A percentile compares a stretch with the other conserved stretches of the same genome.
These are phyloP conservation scores for Coracopsis vasa DNA, from an alignment of 2,113 vertebrate genomes.

Conservation along the genomic window DNA sequence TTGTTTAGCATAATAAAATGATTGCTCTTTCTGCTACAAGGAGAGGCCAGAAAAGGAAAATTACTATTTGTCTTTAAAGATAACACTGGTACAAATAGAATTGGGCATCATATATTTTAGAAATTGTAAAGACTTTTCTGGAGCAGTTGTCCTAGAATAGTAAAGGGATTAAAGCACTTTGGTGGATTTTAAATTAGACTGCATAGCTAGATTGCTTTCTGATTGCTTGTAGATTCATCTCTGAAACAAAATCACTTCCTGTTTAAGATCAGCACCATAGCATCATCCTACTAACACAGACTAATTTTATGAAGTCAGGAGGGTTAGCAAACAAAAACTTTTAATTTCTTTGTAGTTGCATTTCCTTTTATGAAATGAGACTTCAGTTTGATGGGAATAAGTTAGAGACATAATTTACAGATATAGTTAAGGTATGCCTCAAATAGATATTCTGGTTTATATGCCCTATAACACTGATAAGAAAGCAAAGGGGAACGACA, in stretches of 20 bases:
- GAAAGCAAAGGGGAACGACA: not conserved
- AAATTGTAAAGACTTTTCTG: not conserved
- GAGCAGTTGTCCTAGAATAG: not conserved
- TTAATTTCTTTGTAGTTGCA: not conserved
- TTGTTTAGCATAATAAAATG: not conserved
- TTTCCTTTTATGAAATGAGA: not conserved
- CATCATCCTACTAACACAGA: not conserved
- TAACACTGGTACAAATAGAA: not conserved
- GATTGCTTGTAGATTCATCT: not conserved
- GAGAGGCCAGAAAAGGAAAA: not conserved
- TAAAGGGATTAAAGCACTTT: not conserved
- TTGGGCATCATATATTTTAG: not conserved
- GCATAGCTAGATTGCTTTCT: not conserved
- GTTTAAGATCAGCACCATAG: not conserved
- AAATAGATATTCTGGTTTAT: not conserved
- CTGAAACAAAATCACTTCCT: not conserved
- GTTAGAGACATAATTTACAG: not conserved
- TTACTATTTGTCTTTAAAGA: not conserved
- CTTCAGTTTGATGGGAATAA: rapidly evolving
- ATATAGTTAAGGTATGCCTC: not conserved
- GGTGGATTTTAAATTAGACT: not conserved
- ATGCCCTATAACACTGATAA: not conserved
- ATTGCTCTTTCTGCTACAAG: not conserved
- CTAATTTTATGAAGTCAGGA: not conserved
- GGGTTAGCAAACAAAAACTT: not conserved